Base-by-base conservation (phyloP, 2,113 vertebrate species). In the Notothenia rossii region DNA sequence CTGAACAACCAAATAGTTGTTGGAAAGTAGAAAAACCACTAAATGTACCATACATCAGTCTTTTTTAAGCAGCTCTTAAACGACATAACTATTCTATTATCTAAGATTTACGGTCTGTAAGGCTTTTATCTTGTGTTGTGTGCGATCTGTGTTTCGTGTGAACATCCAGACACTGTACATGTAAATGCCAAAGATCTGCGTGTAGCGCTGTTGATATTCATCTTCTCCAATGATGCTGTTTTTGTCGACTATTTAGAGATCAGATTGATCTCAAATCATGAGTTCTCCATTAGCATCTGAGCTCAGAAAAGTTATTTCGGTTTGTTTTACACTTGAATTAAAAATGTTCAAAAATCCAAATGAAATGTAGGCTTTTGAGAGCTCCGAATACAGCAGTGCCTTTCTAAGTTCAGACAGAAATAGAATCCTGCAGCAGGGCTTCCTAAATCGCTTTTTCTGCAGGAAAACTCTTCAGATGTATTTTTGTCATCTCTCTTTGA, bases 401-500 rank as follows among this genome's bases (percentile, higher is more conserved):
- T 91, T 87, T n/a, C 51, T 76, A 17, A 18, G 54, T 15, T 60
- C 10, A 33, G 59, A 66, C 55, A 13, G 15, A 61, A 45, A 58
- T n/a, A 51, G 25, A 71, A 61, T 78, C 56, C 74, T 53, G 43
- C 45, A 72, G 81, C 87, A 89, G 80, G 50, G n/a, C 72, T 66
- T 85, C 64, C 62, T 25, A 10, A 53, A 5, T 25, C 17, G 15
- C 17, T 50, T 11, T 56, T 51, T 63, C 49, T 40, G 2, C 6
- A 50, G 33, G 7, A 25, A 12, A 84, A 94, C 60, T 40, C 87
- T 88, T 4, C 90, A 88, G 64, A 82, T 94, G 93, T 94, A 94
- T 96, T 96, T 95, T 95, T 95, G 91, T 94, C 91, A 92, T 93
- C 94, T 93, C 87, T 91, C 88, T 86, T 91, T 75, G 89, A 94